Evolutionary conservation across 2,888 invertebrate species (phyloP).

Genomic region (Chrysodeixis includens): DNA sequence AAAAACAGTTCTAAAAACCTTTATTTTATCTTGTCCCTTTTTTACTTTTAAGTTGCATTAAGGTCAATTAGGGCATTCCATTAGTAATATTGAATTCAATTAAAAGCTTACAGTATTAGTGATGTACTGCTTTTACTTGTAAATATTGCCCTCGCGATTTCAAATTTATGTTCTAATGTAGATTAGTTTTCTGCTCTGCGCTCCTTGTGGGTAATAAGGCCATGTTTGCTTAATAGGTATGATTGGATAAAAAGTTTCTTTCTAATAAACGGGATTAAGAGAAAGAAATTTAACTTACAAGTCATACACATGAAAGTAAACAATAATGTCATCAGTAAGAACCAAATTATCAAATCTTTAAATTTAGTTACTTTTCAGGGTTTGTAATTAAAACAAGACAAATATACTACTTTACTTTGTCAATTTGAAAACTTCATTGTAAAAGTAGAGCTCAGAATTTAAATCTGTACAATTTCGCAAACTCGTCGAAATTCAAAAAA

Average conservation of each 20-base stretch:
- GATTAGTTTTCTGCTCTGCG: conserved; percentile 41
- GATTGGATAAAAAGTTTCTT: conserved; percentile 36
- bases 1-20: background rate
- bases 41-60: background rate
- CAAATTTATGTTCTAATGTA: conserved; percentile 61
- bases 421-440: too few species aligned
- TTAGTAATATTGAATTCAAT: background rate
- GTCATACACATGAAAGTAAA: background rate
- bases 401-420: too few species aligned
- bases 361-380: too few species aligned
- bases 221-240: conserved; percentile 43
- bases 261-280: conserved; percentile 27
- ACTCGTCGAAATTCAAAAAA: background rate
- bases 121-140: conserved; percentile 34
- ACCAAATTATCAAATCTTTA: too few species aligned
- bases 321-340: background rate
- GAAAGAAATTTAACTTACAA: conserved; percentile 1
- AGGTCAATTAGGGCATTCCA: background rate
- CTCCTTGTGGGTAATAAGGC: conserved; percentile 48
- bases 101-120: background rate
- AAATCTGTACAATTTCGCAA: background rate
- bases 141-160: conserved; percentile 52
- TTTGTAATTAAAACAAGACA: too few species aligned
- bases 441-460: background rate
- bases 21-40: background rate